Evolutionary conservation across 2,113 vertebrate species (phyloP).

Genomic region (Grallaria varia): DNA sequence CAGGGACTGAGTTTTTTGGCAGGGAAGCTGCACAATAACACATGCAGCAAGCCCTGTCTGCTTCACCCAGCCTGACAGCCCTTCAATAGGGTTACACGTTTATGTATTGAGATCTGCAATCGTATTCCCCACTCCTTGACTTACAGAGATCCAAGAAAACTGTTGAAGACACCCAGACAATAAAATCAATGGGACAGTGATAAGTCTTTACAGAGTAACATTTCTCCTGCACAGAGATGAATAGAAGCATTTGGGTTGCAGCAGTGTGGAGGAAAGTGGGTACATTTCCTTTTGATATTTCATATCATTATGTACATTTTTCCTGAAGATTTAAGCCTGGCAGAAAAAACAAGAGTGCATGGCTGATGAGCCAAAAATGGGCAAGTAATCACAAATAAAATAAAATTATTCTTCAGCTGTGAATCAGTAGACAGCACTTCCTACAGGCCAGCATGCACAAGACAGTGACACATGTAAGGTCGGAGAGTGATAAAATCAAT

Average conservation of each 20-base stretch:
- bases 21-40: not conserved
- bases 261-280: fast-evolving
- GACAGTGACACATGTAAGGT: constrained; percentile 48
- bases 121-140: not conserved
- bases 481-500: constrained; percentile 55
- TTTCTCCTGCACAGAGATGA: not conserved
- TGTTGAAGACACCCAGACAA: not conserved
- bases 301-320: not conserved
- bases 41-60: fast-evolving
- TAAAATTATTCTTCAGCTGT: constrained; percentile 27
- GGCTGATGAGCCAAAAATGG: not conserved
- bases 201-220: not conserved
- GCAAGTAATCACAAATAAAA: constrained; percentile 28
- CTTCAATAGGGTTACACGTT: not conserved
- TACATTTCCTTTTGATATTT: fast-evolving
- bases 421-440: constrained; percentile 49
- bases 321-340: not conserved
- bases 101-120: not conserved
- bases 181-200: not conserved
- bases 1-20: not conserved
- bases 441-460: constrained; percentile 41
- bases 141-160: not conserved
- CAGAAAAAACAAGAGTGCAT: not conserved
- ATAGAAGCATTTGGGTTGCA: not conserved
- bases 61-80: not conserved